Conservation (phyloP, 2,113 vertebrate genomes). For the Cynocephalus volans region DNA sequence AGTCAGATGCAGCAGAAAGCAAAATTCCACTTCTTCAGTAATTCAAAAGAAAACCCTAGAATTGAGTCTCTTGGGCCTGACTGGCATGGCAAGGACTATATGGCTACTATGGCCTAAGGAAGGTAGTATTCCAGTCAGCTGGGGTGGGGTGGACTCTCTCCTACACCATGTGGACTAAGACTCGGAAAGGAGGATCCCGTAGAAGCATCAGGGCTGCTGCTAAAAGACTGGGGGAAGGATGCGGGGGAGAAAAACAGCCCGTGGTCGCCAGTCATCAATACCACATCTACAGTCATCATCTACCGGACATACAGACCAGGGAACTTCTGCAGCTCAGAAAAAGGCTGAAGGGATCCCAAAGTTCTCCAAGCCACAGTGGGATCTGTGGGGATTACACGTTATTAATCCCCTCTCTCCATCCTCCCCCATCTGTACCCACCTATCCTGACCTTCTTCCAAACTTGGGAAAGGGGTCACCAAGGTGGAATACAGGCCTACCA, state of each 20-base stretch:
- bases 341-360: background rate
- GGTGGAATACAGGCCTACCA: background rate
- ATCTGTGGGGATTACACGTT: background rate
- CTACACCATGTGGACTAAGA: no score
- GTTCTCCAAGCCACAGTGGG: background rate
- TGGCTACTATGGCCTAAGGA: background rate
- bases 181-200: background rate
- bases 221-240: background rate
- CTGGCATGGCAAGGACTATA: background rate
- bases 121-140: rapidly evolving
- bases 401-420: background rate
- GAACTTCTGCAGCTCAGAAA: background rate
- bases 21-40: background rate
- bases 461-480: background rate
- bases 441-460: background rate
- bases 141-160: background rate
- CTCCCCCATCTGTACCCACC: background rate
- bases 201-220: background rate
- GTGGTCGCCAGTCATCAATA: background rate
- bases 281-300: no score
- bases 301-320: background rate
- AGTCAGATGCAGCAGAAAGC: background rate
- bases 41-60: background rate
- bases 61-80: background rate
- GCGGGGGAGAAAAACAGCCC: background rate